phyloP scores from a whole-genome alignment of 2,888 invertebrate species.

The Parnassius glacialis region DNA sequence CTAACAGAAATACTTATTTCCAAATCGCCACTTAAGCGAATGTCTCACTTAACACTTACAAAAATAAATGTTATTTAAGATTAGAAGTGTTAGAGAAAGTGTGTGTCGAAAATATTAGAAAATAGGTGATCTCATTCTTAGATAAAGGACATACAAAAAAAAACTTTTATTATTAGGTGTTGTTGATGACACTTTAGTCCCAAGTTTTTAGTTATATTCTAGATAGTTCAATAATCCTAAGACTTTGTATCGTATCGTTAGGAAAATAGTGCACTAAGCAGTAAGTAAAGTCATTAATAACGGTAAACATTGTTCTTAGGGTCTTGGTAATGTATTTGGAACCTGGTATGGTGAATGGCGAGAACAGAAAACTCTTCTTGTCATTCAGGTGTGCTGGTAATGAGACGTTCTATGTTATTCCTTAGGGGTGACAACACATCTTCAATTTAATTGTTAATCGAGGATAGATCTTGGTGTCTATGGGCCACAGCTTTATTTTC shows the following conservation, averaged over 20 bases:
- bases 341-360: no score
- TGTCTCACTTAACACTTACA: slow-evolving; percentile 24
- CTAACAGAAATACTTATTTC: slow-evolving; percentile 12
- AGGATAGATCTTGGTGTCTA: no score
- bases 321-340: no score
- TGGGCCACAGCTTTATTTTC: no score
- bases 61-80: slow-evolving; percentile 14
- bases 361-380: no score
- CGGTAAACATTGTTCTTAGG: neutral
- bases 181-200: neutral
- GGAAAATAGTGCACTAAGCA: neutral
- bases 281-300: neutral
- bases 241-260: neutral
- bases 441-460: no score
- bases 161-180: slow-evolving; percentile 6
- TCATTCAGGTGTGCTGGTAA: no score
- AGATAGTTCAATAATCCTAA: no score
- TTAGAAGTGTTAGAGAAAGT: slow-evolving; percentile 22
- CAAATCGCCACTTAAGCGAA: slow-evolving; percentile 19
- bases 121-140: slow-evolving; percentile 7
- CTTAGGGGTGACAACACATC: no score
- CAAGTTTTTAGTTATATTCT: neutral
- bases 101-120: slow-evolving; percentile 25
- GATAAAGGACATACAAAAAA: slow-evolving; percentile 10
- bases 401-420: no score